A percentile compares a stretch with the other conserved stretches of the same genome.
Conservation (phyloP, 2,113 vertebrate species). For the Labeo rohita region DNA sequence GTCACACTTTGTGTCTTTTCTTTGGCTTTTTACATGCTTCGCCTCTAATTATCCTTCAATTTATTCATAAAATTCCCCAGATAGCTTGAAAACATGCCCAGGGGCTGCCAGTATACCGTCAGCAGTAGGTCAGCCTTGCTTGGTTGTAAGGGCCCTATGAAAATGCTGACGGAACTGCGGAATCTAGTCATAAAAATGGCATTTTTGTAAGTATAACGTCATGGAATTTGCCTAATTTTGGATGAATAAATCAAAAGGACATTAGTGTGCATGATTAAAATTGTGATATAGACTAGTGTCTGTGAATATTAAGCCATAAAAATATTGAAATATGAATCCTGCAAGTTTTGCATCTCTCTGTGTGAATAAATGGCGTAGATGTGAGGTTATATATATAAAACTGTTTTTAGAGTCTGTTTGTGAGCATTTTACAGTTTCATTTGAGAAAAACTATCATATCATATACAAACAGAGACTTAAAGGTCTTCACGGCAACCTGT, state of each 20-base stretch:
- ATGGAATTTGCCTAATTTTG: too few species aligned
- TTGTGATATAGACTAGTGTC: too few species aligned
- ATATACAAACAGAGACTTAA: not conserved
- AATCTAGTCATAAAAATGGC: not conserved
- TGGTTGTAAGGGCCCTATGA: not conserved
- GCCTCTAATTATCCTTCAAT: constrained; percentile 23
- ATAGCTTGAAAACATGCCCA: constrained; percentile 16
- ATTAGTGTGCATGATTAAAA: too few species aligned
- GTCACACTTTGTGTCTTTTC: constrained; percentile 19
- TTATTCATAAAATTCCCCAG: constrained; percentile 18
- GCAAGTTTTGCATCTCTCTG: too few species aligned
- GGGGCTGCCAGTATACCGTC: not conserved
- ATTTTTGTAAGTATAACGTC: not conserved
- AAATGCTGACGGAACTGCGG: too few species aligned
- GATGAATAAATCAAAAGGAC: too few species aligned
- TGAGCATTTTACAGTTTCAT: not conserved
- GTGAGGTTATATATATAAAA: not conserved
- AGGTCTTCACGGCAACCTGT: not conserved
- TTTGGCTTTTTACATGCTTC: not conserved
- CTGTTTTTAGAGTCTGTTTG: not conserved
- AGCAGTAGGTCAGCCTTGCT: constrained; percentile 42
- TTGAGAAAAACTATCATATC: not conserved
- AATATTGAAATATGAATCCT: too few species aligned
- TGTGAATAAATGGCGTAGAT: too few species aligned
- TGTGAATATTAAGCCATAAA: too few species aligned